Conservation (phyloP, 92 coral and sea anemone species). For the Porites divaricata region DNA sequence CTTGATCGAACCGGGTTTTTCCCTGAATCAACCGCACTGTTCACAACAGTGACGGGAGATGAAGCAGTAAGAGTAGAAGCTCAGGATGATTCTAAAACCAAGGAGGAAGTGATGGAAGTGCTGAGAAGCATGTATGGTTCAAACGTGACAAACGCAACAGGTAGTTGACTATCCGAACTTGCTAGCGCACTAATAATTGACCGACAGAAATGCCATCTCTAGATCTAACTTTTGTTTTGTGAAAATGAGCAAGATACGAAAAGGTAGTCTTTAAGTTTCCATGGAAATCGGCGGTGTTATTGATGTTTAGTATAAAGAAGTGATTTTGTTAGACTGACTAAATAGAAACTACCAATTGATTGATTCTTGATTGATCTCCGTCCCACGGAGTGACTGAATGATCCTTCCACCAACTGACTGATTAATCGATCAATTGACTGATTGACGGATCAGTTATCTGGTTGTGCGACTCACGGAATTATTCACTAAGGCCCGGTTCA, state of each 20-base stretch:
- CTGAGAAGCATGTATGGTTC: constrained; percentile 11
- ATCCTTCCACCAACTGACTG: too few relatives aligned
- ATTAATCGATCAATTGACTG: too few relatives aligned
- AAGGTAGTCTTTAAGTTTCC: too few relatives aligned
- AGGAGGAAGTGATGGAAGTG: background rate
- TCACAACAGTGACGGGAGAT: background rate
- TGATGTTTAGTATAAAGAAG: too few relatives aligned
- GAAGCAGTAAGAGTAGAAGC: background rate
- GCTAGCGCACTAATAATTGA: background rate
- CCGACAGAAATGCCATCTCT: background rate
- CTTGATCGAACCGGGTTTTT: constrained; percentile 4
- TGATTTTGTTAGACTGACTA: too few relatives aligned
- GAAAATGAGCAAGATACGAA: too few relatives aligned
- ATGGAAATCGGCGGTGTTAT: too few relatives aligned
- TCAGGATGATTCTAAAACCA: background rate
- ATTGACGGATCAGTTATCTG: background rate
- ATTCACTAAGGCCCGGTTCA: too few relatives aligned
- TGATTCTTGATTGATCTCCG: background rate
- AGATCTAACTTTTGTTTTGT: background rate
- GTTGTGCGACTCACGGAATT: background rate
- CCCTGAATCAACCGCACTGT: background rate
- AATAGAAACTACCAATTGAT: background rate
- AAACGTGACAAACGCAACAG: background rate
- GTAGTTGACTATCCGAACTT: background rate
- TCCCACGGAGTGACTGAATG: background rate